These are phyloP conservation scores for Cryptus viduatorius DNA, from an alignment of 2,888 invertebrate species.

Conservation along the genomic window DNA sequence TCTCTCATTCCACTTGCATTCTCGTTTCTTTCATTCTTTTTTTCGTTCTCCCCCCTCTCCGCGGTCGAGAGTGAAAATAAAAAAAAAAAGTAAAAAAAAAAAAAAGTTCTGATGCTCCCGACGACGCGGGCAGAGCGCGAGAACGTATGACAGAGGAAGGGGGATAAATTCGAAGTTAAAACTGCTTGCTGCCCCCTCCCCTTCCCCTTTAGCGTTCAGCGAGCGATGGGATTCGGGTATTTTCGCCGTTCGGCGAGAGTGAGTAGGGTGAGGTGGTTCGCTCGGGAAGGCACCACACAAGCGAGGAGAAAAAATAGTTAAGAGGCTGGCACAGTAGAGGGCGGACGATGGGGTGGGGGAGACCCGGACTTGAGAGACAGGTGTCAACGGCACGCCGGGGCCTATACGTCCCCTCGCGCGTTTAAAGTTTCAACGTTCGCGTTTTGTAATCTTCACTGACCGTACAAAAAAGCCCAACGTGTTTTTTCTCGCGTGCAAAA, in stretches of 20 bases:
- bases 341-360: slow-evolving; percentile 83
- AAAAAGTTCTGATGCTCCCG: slow-evolving; percentile 49
- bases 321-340: slow-evolving; percentile 84
- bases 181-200: slow-evolving; percentile 43
- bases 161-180: slow-evolving; percentile 68
- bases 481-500: slow-evolving; percentile 3
- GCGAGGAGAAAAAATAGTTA: slow-evolving; percentile 84
- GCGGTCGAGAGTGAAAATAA: slow-evolving; percentile 15
- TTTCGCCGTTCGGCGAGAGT: slow-evolving; percentile 77
- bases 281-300: slow-evolving; percentile 69
- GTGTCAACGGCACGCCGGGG: slow-evolving; percentile 83
- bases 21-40: slow-evolving; percentile 21
- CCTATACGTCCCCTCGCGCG: slow-evolving; percentile 71
- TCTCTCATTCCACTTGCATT: background rate
- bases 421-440: slow-evolving; percentile 67
- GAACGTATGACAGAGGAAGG: slow-evolving; percentile 37
- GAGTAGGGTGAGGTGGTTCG: slow-evolving; percentile 66
- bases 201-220: slow-evolving; percentile 39
- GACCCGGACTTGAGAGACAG: slow-evolving; percentile 82
- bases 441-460: slow-evolving; percentile 17
- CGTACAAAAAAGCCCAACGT: slow-evolving; percentile 21
- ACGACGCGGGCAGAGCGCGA: slow-evolving; percentile 50
- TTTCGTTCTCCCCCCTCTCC: slow-evolving; percentile 21
- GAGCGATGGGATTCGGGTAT: slow-evolving; percentile 79
- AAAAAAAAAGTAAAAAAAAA: slow-evolving; percentile 12